A percentile compares a stretch with the other conserved stretches of the same genome.
Conservation (phyloP, 2,113 vertebrate genomes). For the Rhinoptilus africanus region DNA sequence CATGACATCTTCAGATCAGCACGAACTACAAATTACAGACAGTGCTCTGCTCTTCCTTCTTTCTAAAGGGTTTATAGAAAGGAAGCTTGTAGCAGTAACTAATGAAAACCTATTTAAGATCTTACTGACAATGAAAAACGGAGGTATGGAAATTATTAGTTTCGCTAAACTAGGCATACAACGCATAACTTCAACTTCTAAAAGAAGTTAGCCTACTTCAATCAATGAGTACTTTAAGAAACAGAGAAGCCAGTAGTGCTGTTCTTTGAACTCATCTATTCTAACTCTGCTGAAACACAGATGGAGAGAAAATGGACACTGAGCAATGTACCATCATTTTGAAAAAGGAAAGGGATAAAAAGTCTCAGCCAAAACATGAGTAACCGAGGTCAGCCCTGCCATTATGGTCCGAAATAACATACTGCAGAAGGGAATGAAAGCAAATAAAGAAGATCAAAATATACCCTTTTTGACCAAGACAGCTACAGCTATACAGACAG, state of each 20-base stretch:
- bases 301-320: not conserved
- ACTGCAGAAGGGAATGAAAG: not conserved
- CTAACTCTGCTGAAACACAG: not conserved
- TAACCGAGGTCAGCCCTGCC: not conserved
- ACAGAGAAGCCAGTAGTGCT: not conserved
- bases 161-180: not conserved
- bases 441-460: not conserved
- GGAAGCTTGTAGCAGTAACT: not conserved
- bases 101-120: not conserved
- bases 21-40: conserved; percentile 12
- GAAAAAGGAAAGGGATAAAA: not conserved
- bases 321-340: not conserved
- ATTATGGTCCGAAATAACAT: conserved; percentile 23
- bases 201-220: not conserved
- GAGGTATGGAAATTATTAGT: not conserved
- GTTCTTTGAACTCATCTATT: not conserved
- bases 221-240: not conserved
- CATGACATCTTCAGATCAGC: not conserved
- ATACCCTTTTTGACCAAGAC: not conserved
- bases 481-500: not conserved
- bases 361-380: not conserved
- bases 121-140: not conserved
- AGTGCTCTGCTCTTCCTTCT: not conserved
- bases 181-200: not conserved
- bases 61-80: not conserved